Evolutionary conservation across 2,888 invertebrate genomes (phyloP).

Genomic region (Liodrosophila aerea): DNA sequence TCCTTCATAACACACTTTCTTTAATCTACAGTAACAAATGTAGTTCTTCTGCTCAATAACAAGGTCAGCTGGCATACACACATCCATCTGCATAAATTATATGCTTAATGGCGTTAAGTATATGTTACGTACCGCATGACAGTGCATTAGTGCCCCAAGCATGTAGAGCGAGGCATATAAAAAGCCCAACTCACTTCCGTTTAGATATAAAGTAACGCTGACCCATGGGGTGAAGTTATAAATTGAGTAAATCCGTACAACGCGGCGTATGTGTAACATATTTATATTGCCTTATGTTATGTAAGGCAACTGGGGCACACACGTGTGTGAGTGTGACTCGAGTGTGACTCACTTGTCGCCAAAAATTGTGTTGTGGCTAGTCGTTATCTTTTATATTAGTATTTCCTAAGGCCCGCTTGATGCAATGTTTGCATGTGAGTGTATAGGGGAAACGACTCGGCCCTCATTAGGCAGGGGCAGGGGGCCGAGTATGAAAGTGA

Average conservation of each 20-base stretch:
- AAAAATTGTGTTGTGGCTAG: slow-evolving; percentile 35
- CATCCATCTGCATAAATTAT: too few relatives aligned
- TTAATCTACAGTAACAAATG: too few relatives aligned
- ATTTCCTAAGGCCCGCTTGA: too few relatives aligned
- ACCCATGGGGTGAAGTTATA: slow-evolving; percentile 58
- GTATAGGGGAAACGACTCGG: not conserved
- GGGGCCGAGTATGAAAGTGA: too few relatives aligned
- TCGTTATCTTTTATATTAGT: slow-evolving; percentile 33
- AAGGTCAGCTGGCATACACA: too few relatives aligned
- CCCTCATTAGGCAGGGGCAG: slow-evolving; percentile 54
- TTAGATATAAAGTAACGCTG: slow-evolving; percentile 31
- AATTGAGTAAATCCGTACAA: slow-evolving; percentile 55
- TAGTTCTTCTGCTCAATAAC: too few relatives aligned
- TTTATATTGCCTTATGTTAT: slow-evolving; percentile 68
- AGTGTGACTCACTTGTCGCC: slow-evolving; percentile 41
- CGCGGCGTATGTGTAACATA: slow-evolving; percentile 73
- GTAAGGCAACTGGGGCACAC: slow-evolving; percentile 41
- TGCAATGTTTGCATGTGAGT: slow-evolving; percentile 73
- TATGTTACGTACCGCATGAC: slow-evolving; percentile 35
- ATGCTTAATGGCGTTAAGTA: slow-evolving; percentile 4
- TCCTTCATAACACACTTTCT: too few relatives aligned
- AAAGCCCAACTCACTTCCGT: slow-evolving; percentile 68
- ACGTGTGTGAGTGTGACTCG: slow-evolving; percentile 29
- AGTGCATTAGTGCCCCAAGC: slow-evolving; percentile 39
- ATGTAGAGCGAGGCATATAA: slow-evolving; percentile 35